These are phyloP conservation scores for Callionymus lyra DNA, from an alignment of 2,113 vertebrate species.

Conservation along the genomic window DNA sequence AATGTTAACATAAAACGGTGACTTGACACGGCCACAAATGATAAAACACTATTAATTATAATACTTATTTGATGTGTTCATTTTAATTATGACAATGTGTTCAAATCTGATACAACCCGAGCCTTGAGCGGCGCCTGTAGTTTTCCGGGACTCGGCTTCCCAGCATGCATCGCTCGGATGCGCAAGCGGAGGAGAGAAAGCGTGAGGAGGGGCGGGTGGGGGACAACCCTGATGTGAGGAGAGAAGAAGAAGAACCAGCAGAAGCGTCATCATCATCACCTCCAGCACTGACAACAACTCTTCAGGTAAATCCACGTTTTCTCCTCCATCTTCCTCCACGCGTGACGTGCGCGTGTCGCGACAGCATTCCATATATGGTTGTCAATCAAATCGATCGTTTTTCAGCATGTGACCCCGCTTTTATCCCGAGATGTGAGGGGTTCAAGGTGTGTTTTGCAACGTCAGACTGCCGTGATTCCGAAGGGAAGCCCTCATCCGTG, in stretches of 20 bases:
- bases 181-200: constrained; percentile 8
- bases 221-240: constrained; percentile 35
- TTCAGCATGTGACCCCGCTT: no score
- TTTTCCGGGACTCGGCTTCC: constrained; percentile 45
- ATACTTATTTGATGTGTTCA: no score
- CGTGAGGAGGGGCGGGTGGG: constrained; percentile 5
- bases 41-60: no score
- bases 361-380: no score
- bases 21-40: no score
- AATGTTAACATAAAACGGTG: no score
- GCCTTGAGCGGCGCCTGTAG: constrained; percentile 20
- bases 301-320: constrained; percentile 40
- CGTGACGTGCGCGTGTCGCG: no score
- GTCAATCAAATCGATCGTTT: no score
- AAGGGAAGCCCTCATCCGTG: constrained; percentile 38
- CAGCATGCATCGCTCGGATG: constrained; percentile 58
- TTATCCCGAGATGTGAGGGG: not conserved
- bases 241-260: constrained; percentile 12
- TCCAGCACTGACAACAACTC: constrained; percentile 15
- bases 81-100: no score
- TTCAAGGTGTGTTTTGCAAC: constrained; percentile 3
- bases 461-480: not conserved
- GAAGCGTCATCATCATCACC: constrained; percentile 6
- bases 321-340: not conserved
- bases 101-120: not conserved